A percentile compares a stretch with the other conserved stretches of the same genome.
phyloP scores from a whole-genome alignment of 2,113 vertebrate species.

The Ivindomyrus marchei region DNA sequence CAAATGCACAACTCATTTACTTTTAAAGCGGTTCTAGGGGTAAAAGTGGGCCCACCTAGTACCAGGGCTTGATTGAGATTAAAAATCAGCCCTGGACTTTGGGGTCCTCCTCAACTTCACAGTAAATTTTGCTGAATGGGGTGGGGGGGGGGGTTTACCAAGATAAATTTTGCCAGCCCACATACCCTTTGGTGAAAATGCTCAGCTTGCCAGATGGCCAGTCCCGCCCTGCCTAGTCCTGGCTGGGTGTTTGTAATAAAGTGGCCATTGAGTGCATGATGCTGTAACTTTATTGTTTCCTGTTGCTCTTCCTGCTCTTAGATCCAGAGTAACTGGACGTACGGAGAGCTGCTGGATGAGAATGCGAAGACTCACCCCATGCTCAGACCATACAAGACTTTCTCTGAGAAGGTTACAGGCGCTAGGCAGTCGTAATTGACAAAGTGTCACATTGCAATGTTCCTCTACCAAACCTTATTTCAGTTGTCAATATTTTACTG shows the following conservation, averaged over 20 bases:
- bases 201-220: neutral
- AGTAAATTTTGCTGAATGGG: neutral
- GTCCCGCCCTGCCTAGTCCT: neutral
- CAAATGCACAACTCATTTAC: neutral
- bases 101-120: neutral
- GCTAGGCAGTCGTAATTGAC: neutral
- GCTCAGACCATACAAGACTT: conserved; percentile 90
- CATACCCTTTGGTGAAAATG: neutral
- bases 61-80: neutral
- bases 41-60: neutral
- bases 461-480: neutral
- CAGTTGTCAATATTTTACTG: neutral
- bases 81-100: neutral
- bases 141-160: neutral
- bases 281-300: neutral
- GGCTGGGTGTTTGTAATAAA: neutral
- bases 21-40: neutral
- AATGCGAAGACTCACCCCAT: conserved; percentile 84
- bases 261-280: neutral
- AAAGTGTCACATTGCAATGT: neutral
- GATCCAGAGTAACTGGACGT: conserved; percentile 92
- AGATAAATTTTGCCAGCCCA: neutral
- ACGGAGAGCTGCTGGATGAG: conserved; percentile 78
- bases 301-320: conserved; percentile 38
- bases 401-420: conserved; percentile 79